Conservation (phyloP, 2,888 invertebrate genomes). For the Mallateleia sp. region DNA sequence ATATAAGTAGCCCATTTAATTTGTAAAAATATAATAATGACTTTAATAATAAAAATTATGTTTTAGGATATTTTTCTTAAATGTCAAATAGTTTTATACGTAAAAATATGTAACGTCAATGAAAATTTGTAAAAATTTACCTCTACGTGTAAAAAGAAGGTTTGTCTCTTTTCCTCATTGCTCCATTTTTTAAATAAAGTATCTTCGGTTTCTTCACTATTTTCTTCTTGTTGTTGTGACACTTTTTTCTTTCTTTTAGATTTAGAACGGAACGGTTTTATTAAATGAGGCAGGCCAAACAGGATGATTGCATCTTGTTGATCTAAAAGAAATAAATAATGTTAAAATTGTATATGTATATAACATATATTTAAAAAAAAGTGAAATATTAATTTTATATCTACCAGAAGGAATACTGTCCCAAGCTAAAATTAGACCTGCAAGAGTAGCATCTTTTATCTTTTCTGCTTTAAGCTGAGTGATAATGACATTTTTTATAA, state of each 20-base stretch:
- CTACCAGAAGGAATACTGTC: neutral
- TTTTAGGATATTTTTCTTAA: too few species aligned
- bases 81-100: too few species aligned
- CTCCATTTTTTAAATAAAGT: conserved; percentile 23
- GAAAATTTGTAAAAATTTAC: too few species aligned
- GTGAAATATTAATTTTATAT: too few species aligned
- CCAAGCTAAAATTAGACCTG: conserved; percentile 29
- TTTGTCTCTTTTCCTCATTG: conserved; percentile 12
- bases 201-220: too few species aligned
- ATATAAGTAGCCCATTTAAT: too few species aligned
- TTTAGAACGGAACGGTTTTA: conserved; percentile 14
- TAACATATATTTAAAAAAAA: too few species aligned
- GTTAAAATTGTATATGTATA: too few species aligned
- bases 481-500: neutral
- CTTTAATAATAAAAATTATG: too few species aligned
- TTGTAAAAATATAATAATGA: too few species aligned
- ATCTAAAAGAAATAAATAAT: conserved; percentile 1
- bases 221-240: too few species aligned
- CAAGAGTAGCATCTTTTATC: neutral
- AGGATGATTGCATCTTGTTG: conserved; percentile 19
- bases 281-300: neutral
- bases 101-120: too few species aligned
- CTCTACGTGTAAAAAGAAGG: conserved; percentile 31
- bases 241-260: neutral
- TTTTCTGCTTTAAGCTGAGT: neutral